Percentiles rank a stretch among this genome's conserved stretches.
These are phyloP conservation scores for Melanostoma mellinum DNA, from an alignment of 2,888 invertebrate species.

Conservation along the genomic window DNA sequence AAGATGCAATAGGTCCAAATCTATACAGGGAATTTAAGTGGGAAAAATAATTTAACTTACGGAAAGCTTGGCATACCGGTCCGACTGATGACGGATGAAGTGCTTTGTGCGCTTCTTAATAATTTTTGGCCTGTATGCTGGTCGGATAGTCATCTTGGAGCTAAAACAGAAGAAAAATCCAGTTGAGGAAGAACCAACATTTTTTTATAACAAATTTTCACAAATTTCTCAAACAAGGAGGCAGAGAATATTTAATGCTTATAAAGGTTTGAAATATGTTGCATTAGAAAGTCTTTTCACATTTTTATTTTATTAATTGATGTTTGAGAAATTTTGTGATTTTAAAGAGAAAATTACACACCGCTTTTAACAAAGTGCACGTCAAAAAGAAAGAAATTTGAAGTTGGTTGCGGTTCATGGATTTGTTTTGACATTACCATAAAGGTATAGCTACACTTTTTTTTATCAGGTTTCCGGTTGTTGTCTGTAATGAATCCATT, in stretches of 20 bases:
- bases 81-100: slow-evolving; percentile 99
- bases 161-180: slow-evolving; percentile 76
- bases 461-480: slow-evolving; percentile 32
- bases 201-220: slow-evolving; percentile 30
- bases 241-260: slow-evolving; percentile 11
- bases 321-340: slow-evolving; percentile 77
- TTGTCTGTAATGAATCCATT: slow-evolving; percentile 25
- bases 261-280: slow-evolving; percentile 43
- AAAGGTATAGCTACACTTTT: neutral
- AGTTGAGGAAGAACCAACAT: slow-evolving; percentile 74
- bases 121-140: slow-evolving; percentile 93
- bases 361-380: slow-evolving; percentile 79
- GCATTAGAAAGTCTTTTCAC: slow-evolving; percentile 31
- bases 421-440: slow-evolving; percentile 61
- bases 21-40: neutral
- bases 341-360: slow-evolving; percentile 76
- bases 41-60: slow-evolving; percentile 82
- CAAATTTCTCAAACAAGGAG: slow-evolving; percentile 63
- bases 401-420: slow-evolving; percentile 77
- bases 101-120: slow-evolving; percentile 99
- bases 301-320: slow-evolving; percentile 72
- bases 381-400: slow-evolving; percentile 79
- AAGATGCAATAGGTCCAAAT: slow-evolving; percentile 72
- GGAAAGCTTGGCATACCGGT: slow-evolving; percentile 97
- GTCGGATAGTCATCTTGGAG: slow-evolving; percentile 92